These are phyloP conservation scores for Otus sunia DNA, from an alignment of 2,113 vertebrate genomes.

Conservation along the genomic window DNA sequence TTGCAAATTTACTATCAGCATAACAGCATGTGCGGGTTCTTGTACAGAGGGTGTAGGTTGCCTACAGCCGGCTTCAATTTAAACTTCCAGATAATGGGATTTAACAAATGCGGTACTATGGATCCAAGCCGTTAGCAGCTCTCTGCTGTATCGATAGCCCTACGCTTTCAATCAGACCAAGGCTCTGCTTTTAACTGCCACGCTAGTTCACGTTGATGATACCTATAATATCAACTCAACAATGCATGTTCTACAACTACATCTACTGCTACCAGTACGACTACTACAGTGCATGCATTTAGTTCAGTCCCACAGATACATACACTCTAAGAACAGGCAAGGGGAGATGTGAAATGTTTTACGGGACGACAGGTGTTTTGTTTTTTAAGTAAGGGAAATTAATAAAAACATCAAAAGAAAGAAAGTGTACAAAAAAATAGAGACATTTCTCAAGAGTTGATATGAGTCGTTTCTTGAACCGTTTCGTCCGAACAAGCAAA, in stretches of 20 bases:
- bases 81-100: slow-evolving; percentile 36
- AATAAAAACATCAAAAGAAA: slow-evolving; percentile 73
- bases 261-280: slow-evolving; percentile 77
- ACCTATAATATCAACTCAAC: slow-evolving; percentile 80
- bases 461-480: slow-evolving; percentile 80
- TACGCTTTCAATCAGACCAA: slow-evolving; percentile 63
- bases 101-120: slow-evolving; percentile 54
- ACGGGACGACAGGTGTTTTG: slow-evolving; percentile 80
- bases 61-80: slow-evolving; percentile 48
- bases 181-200: slow-evolving; percentile 61
- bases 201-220: slow-evolving; percentile 43
- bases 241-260: slow-evolving; percentile 84
- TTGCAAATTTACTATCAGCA: background rate
- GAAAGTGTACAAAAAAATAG: slow-evolving; percentile 68
- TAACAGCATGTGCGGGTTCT: slow-evolving; percentile 33
- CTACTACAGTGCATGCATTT: slow-evolving; percentile 84
- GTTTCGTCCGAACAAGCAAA: slow-evolving; percentile 85
- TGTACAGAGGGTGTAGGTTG: background rate
- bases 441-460: slow-evolving; percentile 81
- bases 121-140: slow-evolving; percentile 73
- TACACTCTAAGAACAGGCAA: slow-evolving; percentile 84
- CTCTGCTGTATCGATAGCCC: slow-evolving; percentile 48
- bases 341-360: slow-evolving; percentile 82
- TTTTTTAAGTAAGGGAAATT: slow-evolving; percentile 76
- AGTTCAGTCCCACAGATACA: slow-evolving; percentile 84